Percentiles rank a stretch among this genome's conserved stretches.
Conservation (phyloP, 2,113 vertebrate species). For the Chlorodrepanis virens region DNA sequence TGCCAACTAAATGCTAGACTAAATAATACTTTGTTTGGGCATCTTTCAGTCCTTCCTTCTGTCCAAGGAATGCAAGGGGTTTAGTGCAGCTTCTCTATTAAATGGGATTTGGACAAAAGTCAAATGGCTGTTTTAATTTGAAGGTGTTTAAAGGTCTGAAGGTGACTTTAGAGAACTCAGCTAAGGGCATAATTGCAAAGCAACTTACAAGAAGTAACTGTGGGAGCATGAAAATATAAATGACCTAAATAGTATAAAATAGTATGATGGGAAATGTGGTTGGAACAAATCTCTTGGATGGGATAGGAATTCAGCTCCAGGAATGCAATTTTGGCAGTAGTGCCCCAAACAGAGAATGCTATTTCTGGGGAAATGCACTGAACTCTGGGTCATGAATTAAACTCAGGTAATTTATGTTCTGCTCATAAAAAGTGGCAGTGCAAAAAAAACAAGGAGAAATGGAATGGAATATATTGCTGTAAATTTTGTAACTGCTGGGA, state of each 20-base stretch:
- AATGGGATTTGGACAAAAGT: not conserved
- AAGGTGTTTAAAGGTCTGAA: slow-evolving; percentile 19
- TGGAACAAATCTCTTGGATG: slow-evolving; percentile 4
- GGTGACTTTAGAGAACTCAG: not conserved
- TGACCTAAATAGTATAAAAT: slow-evolving; percentile 23
- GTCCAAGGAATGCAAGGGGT: not conserved
- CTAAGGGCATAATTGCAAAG: not conserved
- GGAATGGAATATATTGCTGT: not conserved
- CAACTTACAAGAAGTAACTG: not conserved
- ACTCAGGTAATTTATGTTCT: slow-evolving; percentile 45
- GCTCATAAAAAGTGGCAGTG: not conserved
- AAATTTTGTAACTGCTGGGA: not conserved
- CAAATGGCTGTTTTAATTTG: not conserved
- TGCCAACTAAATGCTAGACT: slow-evolving; percentile 7
- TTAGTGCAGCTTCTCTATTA: not conserved
- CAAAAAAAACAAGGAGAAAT: not conserved
- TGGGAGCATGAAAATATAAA: not conserved
- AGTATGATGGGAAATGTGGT: slow-evolving; percentile 28
- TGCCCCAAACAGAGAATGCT: slow-evolving; percentile 20
- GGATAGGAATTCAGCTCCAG: slow-evolving; percentile 8
- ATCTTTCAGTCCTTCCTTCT: slow-evolving; percentile 14
- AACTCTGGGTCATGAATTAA: slow-evolving; percentile 14
- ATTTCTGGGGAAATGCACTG: slow-evolving; percentile 35
- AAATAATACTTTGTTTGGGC: slow-evolving; percentile 32
- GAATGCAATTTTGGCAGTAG: slow-evolving; percentile 36